Evolutionary conservation across 2,797 vertebrate species (phyloP).

Genomic region (Syngnathus rostellatus): DNA sequence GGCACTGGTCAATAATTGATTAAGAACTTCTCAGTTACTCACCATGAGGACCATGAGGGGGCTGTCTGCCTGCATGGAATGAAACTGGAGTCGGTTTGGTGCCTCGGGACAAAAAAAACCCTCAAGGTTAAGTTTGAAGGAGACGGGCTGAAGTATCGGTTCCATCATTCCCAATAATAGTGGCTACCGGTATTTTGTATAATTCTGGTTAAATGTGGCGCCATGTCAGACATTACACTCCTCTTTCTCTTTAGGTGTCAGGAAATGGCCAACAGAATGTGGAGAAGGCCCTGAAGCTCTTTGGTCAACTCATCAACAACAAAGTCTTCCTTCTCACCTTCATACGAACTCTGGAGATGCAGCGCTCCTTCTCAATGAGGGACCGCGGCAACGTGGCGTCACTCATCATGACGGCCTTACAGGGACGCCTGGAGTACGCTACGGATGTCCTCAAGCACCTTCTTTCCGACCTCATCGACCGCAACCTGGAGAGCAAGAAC

Average conservation of each 20-base stretch:
- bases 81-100: constrained; percentile 43
- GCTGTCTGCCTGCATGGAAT: constrained; percentile 29
- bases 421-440: constrained; percentile 90
- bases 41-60: constrained; percentile 1
- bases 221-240: neutral
- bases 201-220: neutral
- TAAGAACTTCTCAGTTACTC: constrained; percentile 51
- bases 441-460: constrained; percentile 95
- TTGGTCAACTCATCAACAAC: constrained; percentile 97
- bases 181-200: neutral
- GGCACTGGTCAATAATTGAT: constrained; percentile 53
- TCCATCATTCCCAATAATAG: neutral
- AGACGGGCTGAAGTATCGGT: constrained; percentile 3
- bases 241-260: constrained; percentile 72
- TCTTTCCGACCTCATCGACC: constrained; percentile 93
- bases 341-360: constrained; percentile 90
- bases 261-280: constrained; percentile 91
- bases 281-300: constrained; percentile 94
- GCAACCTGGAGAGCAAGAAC: constrained; percentile 98
- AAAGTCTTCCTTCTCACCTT: constrained; percentile 96
- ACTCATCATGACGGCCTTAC: constrained; percentile 95
- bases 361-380: constrained; percentile 97
- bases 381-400: constrained; percentile 96
- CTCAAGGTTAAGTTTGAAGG: constrained; percentile 35
- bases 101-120: constrained; percentile 11